Base-by-base conservation (phyloP, 1,140 invertebrate species). In the Ips nitidus region DNA sequence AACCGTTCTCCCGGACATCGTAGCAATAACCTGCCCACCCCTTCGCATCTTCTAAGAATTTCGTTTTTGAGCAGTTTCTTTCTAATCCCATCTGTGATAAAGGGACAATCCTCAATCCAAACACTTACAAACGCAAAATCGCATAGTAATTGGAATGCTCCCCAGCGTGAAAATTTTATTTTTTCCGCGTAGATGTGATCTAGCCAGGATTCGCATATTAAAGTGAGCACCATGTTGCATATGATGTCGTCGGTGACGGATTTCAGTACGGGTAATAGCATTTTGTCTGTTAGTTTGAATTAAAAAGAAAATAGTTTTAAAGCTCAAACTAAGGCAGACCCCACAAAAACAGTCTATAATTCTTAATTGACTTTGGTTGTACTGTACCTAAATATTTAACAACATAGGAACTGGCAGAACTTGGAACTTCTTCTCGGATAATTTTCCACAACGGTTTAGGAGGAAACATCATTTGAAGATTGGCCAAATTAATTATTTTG, bases 201-300 rank as follows among this genome's bases (percentile, higher is more conserved):
- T 41, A 94, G 80, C 91, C 91, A 93, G 1, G 91, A 89, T 77
- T 93, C 91, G 76, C 91, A 92, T 82, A 93, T 90, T 45, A 93
- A 88, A 76, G 87, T 86, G 2, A 94, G 79, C 42, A 92, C 86
- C 83, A 92, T 89, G 74, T 91, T 91, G 1, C 89, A 85, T 4
- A 90, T 89, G 22, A 86, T 80, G 52, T 87, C 84, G 75, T 93
- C 90, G 57, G 87, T 84, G 2, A 89, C 90, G 43, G 91, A 89
- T 71, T 86, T 83, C 64, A 91, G 80, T 5, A 91, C 89, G 4
- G 91, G 91, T 52, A 89, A 78, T 58, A 92, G 78, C 71, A 94
- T 87, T 80, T 86, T 85, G 78, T 91, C 91, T 91, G 75, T 50
- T 50, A 8, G 2, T 22, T 22, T 22, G 22, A 22, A 22, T 22